Evolutionary conservation across 2,888 invertebrate species (phyloP).

Genomic region (Patella caerulea): DNA sequence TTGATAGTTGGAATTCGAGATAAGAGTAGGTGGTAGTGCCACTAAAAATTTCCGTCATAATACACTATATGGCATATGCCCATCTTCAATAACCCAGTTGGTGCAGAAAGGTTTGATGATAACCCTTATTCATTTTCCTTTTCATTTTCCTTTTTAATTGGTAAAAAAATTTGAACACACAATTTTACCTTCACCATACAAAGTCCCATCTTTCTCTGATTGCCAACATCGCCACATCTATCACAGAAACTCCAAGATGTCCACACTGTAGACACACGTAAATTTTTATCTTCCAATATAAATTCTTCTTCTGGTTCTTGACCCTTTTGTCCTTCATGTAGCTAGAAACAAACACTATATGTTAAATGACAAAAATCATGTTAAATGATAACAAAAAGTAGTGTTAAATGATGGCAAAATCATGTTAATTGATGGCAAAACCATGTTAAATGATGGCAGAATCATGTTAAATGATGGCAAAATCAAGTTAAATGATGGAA

Average conservation of each 20-base stretch:
- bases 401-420: background rate
- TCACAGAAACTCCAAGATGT: conserved; percentile 80
- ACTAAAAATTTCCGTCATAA: no score
- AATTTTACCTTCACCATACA: conserved; percentile 74
- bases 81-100: no score
- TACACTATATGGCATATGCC: no score
- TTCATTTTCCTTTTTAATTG: no score
- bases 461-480: background rate
- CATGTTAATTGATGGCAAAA: background rate
- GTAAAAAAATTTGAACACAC: background rate
- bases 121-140: no score
- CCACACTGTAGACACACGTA: conserved; percentile 75
- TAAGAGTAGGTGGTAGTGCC: no score
- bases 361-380: no score
- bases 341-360: background rate
- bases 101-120: no score
- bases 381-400: no score
- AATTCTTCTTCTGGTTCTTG: conserved; percentile 64
- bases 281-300: conserved; percentile 68
- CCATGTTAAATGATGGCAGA: background rate
- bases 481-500: background rate
- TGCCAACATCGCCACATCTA: conserved; percentile 76
- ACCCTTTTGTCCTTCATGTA: background rate
- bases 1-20: no score
- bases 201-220: conserved; percentile 76